Evolutionary conservation across 1,140 invertebrate species (phyloP), one percentile per base, ranked within the genome.

Genomic region (Cherax destructor): DNA sequence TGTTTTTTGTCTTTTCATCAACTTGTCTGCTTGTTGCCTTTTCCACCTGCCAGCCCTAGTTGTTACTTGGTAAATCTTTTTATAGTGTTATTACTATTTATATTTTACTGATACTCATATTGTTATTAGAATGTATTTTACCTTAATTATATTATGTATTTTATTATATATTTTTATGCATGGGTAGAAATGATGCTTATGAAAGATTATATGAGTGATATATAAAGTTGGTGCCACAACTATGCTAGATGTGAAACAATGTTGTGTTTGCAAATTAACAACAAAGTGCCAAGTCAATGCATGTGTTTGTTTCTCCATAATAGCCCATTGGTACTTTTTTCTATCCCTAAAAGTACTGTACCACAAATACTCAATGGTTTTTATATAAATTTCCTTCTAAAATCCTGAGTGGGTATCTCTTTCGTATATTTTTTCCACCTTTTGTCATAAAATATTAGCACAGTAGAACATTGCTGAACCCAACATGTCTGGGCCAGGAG

Each of bases 251-350:
- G 76, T 78, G 83, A 72, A 59, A 69, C 41, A 49, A 52, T 91
- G 74, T 85, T 91, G 83, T 91, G 80, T 91, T 91, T 91, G 83
- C 83, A 78, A 72, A 85, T 79, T 79, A 91, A 91, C 83, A 85
- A 89, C 79, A 81, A 83, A 86, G 89, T 91, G 89, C 89, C 89
- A 91, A 91, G 89, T 91, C 83, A 86, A 41, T 91, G 89, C 89
- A 91, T 91, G 89, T 91, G 89, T 91, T 91, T 91, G 89, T 86
- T 91, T 91, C 83, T 91, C 83, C 83, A 91, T 49, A 59, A 61
- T 79, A 83, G 87, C 52, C 85, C 49, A 30, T 21, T 30, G 69
- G 69, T 74, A 30, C 69, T 74, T 30, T 30, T 9, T 2, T 30
- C 6, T 21, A 74, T 30, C 9, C 69, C 24, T 30, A 24, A 7